These are phyloP conservation scores for Chamaea fasciata DNA, from an alignment of 2,113 vertebrate species.

Conservation along the genomic window DNA sequence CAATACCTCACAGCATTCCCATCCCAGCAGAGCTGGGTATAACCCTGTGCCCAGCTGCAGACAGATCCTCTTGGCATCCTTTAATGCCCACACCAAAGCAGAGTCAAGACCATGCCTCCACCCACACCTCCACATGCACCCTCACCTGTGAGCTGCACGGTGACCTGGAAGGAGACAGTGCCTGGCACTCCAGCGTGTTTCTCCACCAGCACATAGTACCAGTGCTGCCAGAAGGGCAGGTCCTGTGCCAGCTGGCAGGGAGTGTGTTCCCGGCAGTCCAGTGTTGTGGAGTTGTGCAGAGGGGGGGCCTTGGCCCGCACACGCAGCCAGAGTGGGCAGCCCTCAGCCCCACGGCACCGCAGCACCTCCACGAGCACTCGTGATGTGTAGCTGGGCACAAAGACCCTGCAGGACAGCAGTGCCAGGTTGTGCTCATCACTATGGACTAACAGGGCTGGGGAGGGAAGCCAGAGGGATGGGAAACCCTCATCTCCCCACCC, in stretches of 20 bases:
- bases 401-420: constrained; percentile 78
- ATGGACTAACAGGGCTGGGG: neutral
- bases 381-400: constrained; percentile 91
- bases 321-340: constrained; percentile 87
- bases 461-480: neutral
- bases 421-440: neutral
- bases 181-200: constrained; percentile 71
- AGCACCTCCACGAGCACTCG: constrained; percentile 87
- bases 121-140: neutral
- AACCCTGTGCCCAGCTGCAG: neutral
- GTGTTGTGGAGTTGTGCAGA: constrained; percentile 89
- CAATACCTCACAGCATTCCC: neutral
- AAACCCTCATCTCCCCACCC: neutral
- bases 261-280: constrained; percentile 80
- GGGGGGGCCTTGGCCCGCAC: constrained; percentile 91
- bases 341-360: constrained; percentile 74
- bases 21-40: neutral
- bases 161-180: constrained; percentile 86
- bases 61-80: neutral
- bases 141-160: constrained; percentile 89
- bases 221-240: constrained; percentile 91
- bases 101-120: neutral
- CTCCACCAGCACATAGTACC: constrained; percentile 96
- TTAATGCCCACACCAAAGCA: neutral
- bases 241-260: constrained; percentile 83